Conservation (phyloP, 2,888 invertebrate genomes). For the Drosophila percnosoma region DNA sequence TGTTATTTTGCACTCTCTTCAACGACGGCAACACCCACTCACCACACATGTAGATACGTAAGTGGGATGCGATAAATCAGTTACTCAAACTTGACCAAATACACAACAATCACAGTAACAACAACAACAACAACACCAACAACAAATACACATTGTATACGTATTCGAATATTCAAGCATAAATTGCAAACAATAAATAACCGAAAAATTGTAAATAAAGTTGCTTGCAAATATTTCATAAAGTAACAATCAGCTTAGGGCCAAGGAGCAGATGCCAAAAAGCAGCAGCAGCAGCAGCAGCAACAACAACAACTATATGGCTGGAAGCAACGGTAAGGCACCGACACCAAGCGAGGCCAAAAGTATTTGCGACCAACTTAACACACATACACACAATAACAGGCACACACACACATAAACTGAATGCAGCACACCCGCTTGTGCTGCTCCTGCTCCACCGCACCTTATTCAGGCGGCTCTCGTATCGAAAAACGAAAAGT, state of each 20-base stretch:
- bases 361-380: slow-evolving; percentile 77
- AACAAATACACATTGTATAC: slow-evolving; percentile 17
- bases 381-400: slow-evolving; percentile 50
- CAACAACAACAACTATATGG: slow-evolving; percentile 35
- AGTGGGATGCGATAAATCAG: slow-evolving; percentile 65
- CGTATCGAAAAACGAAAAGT: slow-evolving; percentile 78
- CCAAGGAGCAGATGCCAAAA: slow-evolving; percentile 78
- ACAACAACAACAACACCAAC: slow-evolving; percentile 13
- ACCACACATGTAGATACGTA: slow-evolving; percentile 18
- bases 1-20: slow-evolving; percentile 33
- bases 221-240: slow-evolving; percentile 81
- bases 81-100: slow-evolving; percentile 75
- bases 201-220: slow-evolving; percentile 82
- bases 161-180: slow-evolving; percentile 65
- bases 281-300: slow-evolving; percentile 35
- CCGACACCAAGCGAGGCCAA: slow-evolving; percentile 79
- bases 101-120: slow-evolving; percentile 46
- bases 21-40: slow-evolving; percentile 41
- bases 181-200: slow-evolving; percentile 82
- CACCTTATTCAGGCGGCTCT: slow-evolving; percentile 60
- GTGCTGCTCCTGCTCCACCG: slow-evolving; percentile 19
- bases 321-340: slow-evolving; percentile 75
- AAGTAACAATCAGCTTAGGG: slow-evolving; percentile 80
- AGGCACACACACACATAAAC: slow-evolving; percentile 21
- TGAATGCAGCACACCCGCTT: slow-evolving; percentile 52